Base-by-base conservation (phyloP, 1,140 invertebrate genomes). In the Probaryconus sp. region DNA sequence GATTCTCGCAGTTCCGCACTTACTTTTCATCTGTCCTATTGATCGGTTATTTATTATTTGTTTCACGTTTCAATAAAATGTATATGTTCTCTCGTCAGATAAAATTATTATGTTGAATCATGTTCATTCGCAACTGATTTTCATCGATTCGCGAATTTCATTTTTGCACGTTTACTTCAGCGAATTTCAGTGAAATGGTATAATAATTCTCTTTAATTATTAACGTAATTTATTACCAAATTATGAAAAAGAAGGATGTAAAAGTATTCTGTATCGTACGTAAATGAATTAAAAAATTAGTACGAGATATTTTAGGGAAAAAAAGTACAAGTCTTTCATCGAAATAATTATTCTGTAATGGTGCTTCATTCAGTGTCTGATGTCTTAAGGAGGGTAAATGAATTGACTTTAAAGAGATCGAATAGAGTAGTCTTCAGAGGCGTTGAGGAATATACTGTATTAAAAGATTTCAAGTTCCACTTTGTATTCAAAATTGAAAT, bases 31-130 rank as follows among this genome's bases (percentile, higher is more conserved):
- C 28, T 31, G 31, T 35, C n/a, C 11, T 38, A 47, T 60, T 47
- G 40, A 60, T 60, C 42, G 42, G 2, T 10, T 28, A 28, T 38
- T 60, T 60, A 47, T 47, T 47, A 56, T 56, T 51, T 51, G 38
- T 38, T 51, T 26, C 48, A 51, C 48, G 48, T 51, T 26, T 10
- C 48, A 5, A 9, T 51, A 13, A 37, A 53, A 40, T 53, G 40
- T 40, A n/a, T n/a, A 24, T 40, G 30, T 53, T 38, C 31, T 33
- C 16, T 53, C 50, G 14, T 14, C n/a, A 11, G 33, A 51, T 16
- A n/a, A 6, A 53, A 53, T 53, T 53, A 53, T 40, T 21, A 53
- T 40, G 21, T 48, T 48, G 7, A 17, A 48, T 20, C 5, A 20
- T 21, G 10, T 10, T 33, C 21, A 20, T 48, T 33, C 21, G 20